Base-by-base conservation (phyloP, 2,113 vertebrate genomes). In the Anthoscopus minutus region DNA sequence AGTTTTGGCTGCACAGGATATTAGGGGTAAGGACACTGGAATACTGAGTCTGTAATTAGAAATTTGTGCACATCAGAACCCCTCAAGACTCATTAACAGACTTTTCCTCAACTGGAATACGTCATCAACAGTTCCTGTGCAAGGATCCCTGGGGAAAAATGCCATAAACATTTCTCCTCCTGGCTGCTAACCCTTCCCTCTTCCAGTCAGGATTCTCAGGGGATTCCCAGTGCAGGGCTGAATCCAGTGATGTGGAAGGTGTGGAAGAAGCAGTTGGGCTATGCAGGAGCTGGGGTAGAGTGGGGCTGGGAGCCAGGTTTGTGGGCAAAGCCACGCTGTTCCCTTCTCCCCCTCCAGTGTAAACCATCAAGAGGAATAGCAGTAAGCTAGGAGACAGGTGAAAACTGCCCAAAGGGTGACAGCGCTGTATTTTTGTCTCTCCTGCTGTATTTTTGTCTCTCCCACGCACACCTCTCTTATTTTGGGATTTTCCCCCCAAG, bases 391-490 rank as follows among this genome's bases (percentile, higher is more conserved):
- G 45, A n/a, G 27, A 60, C 1, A 20, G n/a, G 7, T 33, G 12
- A 37, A 57, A 86, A 2, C 20, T n/a, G 12, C 40, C 37, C 27
- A 6, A 1, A 8, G 11, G 13, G 12, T 30, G 53, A 13, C 5
- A 35, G 16, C 15, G 9, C 19, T 25, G 1, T 4, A 6, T 11
- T 53, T 67, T 53, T 58, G 4, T n/a, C 13, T 53, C 27, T 86
- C 2, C 6, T n/a, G n/a, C n/a, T n/a, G n/a, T n/a, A n/a, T 10
- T 53, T 67, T 57, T 57, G 4, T n/a, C 13, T 51, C 27, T 86
- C 2, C 6, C 20, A 5, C 4, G 18, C 0, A 2, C 3, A 2
- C 15, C 20, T 77, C 13, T 27, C 27, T 38, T 64, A 3, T 35
- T 38, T 28, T 40, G 51, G 45, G 23, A 11, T 73, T 45, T 65